A percentile compares a stretch with the other conserved stretches of the same genome.
phyloP scores from a whole-genome alignment of 2,888 invertebrate genomes.

The Cephus spinipes region DNA sequence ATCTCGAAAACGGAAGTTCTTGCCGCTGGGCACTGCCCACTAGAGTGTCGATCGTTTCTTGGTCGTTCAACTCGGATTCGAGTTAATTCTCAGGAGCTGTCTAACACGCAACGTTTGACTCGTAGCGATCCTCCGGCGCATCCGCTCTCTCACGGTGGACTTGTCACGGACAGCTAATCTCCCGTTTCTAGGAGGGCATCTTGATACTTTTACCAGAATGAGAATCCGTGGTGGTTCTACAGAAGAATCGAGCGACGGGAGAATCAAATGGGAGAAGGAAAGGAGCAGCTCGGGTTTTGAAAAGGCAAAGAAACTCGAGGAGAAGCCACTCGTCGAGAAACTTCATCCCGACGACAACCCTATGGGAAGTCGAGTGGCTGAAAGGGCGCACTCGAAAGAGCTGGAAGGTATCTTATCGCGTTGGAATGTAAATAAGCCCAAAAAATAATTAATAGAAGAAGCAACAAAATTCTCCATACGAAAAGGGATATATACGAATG shows the following conservation, averaged over 20 bases:
- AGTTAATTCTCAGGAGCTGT: neutral
- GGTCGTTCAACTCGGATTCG: neutral
- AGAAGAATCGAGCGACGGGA: neutral
- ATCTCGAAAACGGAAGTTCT: neutral
- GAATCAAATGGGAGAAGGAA: neutral
- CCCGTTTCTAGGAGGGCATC: neutral
- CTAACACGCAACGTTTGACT: neutral
- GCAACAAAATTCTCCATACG: neutral
- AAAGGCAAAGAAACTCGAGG: neutral
- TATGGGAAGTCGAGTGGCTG: slow-evolving; percentile 18
- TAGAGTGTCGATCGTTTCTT: neutral
- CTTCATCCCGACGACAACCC: slow-evolving; percentile 26
- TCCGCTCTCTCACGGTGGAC: slow-evolving; percentile 8
- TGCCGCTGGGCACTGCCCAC: neutral
- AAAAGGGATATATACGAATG: neutral
- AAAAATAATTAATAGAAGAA: slow-evolving; percentile 4
- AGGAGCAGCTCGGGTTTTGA: neutral
- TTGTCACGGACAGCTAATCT: neutral
- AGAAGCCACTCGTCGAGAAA: slow-evolving; percentile 24
- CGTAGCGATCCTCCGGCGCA: slow-evolving; percentile 1
- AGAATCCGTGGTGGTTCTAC: neutral
- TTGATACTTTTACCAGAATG: neutral
- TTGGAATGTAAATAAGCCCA: slow-evolving; percentile 36
- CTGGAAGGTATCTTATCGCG: slow-evolving; percentile 35
- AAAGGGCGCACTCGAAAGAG: slow-evolving; percentile 28